Evolutionary conservation across 2,113 vertebrate genomes (phyloP), one percentile per base, ranked within the genome.

Genomic region (Porphyrio hochstetteri): DNA sequence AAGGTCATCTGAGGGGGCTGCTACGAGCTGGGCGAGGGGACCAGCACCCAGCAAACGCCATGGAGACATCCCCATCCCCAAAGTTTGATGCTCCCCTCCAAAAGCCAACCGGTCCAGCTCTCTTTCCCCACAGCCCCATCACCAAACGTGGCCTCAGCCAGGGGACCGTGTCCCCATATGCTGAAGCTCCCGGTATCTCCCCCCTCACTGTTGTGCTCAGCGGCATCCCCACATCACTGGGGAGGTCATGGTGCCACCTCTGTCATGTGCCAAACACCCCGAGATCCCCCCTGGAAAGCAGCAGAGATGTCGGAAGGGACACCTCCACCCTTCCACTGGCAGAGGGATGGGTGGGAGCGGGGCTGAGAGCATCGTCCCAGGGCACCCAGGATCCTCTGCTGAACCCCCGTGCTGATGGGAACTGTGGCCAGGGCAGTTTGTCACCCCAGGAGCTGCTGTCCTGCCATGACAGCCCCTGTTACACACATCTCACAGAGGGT

Each of bases 401-500:
- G 1, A 55, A 23, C 28, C 15, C 84, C 91, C 19, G n/a, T 42
- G 7, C 38, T 0, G 16, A 0, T 0, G 69, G 88, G 31, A 57
- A 83, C 13, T 0, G 2, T 16, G 7, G 5, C 1, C 0, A 7
- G 31, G 72, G 44, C 5, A 0, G 7, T 8, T 61, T 3, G 11
- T 69, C 50, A 13, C 13, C 17, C 50, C 48, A 0, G 38, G 74
- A 85, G 38, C 36, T 13, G 5, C 79, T 46, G 7, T 21, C 48
- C 17, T 44, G 11, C 40, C 36, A 1, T 1, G 1, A 4, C n/a
- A 29, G 46, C 48, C 87, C 44, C 42, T 64, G 1, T 3, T 10
- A 16, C 4, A 0, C 3, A 0, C 5, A 13, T 50, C 68, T 72
- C 7, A 0, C 20, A 3, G 0, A 4, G 36, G 15, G 4, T 28